A percentile compares a stretch with the other conserved stretches of the same genome.
Evolutionary conservation across 2,113 vertebrate species (phyloP).

Genomic region (Toxotes chatareus): DNA sequence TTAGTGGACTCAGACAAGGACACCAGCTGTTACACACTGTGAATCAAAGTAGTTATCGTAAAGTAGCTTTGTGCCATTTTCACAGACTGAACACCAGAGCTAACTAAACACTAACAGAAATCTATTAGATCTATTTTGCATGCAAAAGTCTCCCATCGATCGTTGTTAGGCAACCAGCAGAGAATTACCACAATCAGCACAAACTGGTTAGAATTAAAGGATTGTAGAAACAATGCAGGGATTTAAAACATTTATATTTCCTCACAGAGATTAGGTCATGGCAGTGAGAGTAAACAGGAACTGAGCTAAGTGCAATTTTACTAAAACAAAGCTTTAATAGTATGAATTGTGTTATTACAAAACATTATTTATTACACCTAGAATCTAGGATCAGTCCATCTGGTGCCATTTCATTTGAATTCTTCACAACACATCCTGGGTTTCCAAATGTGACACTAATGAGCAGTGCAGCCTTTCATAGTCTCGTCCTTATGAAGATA

Average conservation of each 20-base stretch:
- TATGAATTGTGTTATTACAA: not conserved
- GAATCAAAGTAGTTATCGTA: not conserved
- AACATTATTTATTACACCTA: not conserved
- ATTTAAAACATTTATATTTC: conserved; percentile 38
- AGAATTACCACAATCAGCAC: conserved; percentile 32
- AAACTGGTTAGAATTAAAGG: conserved; percentile 36
- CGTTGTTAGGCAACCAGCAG: conserved; percentile 10
- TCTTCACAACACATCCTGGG: not conserved
- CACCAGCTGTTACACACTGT: conserved; percentile 24
- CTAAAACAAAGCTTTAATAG: not conserved
- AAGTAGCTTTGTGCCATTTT: conserved; percentile 13
- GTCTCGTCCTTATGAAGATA: not conserved
- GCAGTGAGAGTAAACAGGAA: conserved; percentile 16
- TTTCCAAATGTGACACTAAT: not conserved
- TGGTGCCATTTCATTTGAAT: not conserved
- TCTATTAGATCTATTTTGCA: not conserved
- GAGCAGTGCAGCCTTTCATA: not conserved
- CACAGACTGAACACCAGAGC: conserved; percentile 13
- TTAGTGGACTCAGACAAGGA: conserved; percentile 2
- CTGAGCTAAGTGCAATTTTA: not conserved
- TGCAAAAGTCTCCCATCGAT: conserved; percentile 3
- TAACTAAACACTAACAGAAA: conserved; percentile 34
- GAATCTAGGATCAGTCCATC: not conserved
- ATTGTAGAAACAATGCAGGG: conserved; percentile 30
- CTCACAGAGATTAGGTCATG: conserved; percentile 23